Evolutionary conservation across 2,113 vertebrate species (phyloP).

Genomic region (Peromyscus polionotus): DNA sequence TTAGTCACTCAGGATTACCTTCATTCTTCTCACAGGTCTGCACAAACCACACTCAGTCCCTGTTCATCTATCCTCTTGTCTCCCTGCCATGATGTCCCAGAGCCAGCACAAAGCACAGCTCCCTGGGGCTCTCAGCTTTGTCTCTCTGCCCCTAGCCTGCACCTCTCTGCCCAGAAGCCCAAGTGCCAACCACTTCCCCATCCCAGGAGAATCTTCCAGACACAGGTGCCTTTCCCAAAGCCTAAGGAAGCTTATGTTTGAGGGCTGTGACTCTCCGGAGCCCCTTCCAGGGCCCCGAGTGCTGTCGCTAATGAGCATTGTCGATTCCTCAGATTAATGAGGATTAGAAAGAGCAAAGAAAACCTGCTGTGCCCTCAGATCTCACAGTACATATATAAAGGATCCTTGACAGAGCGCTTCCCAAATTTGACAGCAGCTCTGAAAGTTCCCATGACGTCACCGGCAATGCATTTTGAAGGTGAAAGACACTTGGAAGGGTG

Average conservation of each 20-base stretch:
- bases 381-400: background rate
- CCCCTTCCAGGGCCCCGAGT: background rate
- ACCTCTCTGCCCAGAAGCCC: background rate
- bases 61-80: rapidly evolving
- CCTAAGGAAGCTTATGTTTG: background rate
- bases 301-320: background rate
- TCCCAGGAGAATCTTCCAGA: background rate
- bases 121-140: background rate
- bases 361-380: background rate
- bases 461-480: background rate
- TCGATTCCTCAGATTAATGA: slow-evolving; percentile 38
- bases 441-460: slow-evolving; percentile 14
- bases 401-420: background rate
- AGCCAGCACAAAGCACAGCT: background rate
- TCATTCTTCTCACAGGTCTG: background rate
- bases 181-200: background rate
- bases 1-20: background rate
- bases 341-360: slow-evolving; percentile 37
- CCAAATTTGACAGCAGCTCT: background rate
- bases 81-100: rapidly evolving
- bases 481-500: background rate
- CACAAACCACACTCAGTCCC: background rate
- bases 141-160: background rate
- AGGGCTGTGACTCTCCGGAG: background rate
- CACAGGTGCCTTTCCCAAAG: background rate